Evolutionary conservation across 2,113 vertebrate genomes (phyloP).

Genomic region (Alces alces): DNA sequence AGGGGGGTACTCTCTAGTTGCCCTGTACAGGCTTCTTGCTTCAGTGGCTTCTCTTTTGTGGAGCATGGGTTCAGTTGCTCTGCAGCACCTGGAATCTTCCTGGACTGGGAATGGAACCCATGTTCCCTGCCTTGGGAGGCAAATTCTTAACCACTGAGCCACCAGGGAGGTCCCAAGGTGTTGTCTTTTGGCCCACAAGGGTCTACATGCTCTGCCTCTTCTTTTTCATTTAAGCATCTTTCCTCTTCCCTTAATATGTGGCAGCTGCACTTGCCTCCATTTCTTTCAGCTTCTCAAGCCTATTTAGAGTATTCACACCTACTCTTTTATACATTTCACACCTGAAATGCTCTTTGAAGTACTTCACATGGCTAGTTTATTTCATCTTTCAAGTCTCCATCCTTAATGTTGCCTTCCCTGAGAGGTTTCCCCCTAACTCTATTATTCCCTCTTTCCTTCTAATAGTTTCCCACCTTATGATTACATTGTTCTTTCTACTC

Average conservation of each 20-base stretch:
- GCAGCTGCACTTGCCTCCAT: not conserved
- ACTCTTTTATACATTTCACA: not conserved
- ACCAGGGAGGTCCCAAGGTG: not conserved
- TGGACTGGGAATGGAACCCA: not conserved
- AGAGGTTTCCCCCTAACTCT: not conserved
- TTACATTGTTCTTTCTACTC: not conserved
- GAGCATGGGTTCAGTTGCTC: not conserved
- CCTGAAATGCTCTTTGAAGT: not conserved
- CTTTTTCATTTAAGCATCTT: not conserved
- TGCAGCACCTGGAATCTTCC: not conserved
- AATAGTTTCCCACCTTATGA: not conserved
- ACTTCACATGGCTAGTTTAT: not conserved
- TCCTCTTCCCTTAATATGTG: not conserved
- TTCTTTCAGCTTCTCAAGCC: not conserved
- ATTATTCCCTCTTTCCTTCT: not conserved
- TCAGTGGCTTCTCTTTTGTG: not conserved
- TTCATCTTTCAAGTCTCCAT: not conserved
- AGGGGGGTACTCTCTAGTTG: not conserved
- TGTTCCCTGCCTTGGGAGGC: not conserved
- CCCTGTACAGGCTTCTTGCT: not conserved
- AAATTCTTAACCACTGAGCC: not conserved
- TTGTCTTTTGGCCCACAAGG: not conserved
- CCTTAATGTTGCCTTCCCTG: not conserved
- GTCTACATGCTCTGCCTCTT: not conserved
- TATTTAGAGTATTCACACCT: not conserved